Conservation (phyloP, 2,113 vertebrate species). For the Verasper variegatus region DNA sequence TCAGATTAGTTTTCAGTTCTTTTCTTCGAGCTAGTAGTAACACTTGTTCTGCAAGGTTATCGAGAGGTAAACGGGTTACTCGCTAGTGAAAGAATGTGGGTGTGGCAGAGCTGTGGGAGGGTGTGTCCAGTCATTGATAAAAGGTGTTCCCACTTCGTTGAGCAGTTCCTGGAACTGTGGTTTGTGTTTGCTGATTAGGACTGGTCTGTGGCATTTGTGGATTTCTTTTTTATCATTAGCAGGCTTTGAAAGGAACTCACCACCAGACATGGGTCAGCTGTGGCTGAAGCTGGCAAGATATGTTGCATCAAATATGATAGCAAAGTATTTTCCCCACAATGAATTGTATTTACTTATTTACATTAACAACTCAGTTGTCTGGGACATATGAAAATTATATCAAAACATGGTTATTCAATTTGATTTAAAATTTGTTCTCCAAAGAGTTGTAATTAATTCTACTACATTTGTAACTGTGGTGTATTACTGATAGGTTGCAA, state of each 20-base stretch:
- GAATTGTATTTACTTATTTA: no score
- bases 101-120: conserved; percentile 52
- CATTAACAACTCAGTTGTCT: not conserved
- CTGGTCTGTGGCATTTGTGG: not conserved
- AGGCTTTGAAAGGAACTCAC: conserved; percentile 1
- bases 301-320: no score
- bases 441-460: not conserved
- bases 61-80: conserved; percentile 42
- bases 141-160: conserved; percentile 67
- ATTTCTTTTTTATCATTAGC: conserved; percentile 8
- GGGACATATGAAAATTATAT: not conserved
- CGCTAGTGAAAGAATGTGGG: conserved; percentile 72
- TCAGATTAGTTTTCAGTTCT: conserved; percentile 14
- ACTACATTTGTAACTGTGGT: conserved; percentile 8
- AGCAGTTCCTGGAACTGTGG: conserved; percentile 71
- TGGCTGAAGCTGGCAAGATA: not conserved
- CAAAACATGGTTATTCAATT: not conserved
- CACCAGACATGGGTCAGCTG: not conserved
- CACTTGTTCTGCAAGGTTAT: conserved; percentile 35
- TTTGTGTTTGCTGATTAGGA: conserved; percentile 73
- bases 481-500: conserved; percentile 24
- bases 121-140: conserved; percentile 74
- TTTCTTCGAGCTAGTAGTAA: conserved; percentile 28
- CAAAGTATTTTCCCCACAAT: no score
- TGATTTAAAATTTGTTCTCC: not conserved